A percentile compares a stretch with the other conserved stretches of the same genome.
These are phyloP conservation scores for Drosophila barbarae DNA, from an alignment of 2,888 invertebrate species.

Conservation along the genomic window DNA sequence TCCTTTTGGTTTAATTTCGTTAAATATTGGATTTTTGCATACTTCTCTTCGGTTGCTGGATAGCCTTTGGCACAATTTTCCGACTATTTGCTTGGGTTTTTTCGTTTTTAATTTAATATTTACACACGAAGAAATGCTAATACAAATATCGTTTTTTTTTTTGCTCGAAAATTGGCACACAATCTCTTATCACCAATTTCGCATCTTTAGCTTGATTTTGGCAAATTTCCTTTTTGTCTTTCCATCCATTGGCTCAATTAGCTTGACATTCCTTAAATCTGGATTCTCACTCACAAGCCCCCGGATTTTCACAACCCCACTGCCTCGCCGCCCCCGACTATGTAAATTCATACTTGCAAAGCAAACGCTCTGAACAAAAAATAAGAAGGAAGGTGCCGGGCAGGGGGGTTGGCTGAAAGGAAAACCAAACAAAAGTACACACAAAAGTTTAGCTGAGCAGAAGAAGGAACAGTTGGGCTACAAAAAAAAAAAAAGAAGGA, in stretches of 20 bases:
- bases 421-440: slow-evolving; percentile 65
- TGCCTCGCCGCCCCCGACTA: slow-evolving; percentile 4
- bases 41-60: too few relatives aligned
- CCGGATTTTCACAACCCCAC: neutral
- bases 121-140: neutral
- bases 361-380: slow-evolving; percentile 39
- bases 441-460: slow-evolving; percentile 42
- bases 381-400: neutral
- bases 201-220: neutral
- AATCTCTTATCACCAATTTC: neutral
- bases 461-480: slow-evolving; percentile 23
- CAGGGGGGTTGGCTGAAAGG: slow-evolving; percentile 30
- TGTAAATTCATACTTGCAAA: slow-evolving; percentile 49
- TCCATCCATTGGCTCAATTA: slow-evolving; percentile 7
- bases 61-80: slow-evolving; percentile 4
- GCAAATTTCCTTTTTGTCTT: slow-evolving; percentile 8
- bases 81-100: neutral
- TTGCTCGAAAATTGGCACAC: neutral
- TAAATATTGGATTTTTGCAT: slow-evolving; percentile 43
- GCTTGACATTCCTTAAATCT: slow-evolving; percentile 30
- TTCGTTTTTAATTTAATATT: neutral
- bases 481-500: slow-evolving; percentile 2
- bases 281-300: slow-evolving; percentile 5
- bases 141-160: too few relatives aligned
- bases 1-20: slow-evolving; percentile 5